phyloP scores from a whole-genome alignment of 2,113 vertebrate genomes.

The Tachuris rubrigastra region DNA sequence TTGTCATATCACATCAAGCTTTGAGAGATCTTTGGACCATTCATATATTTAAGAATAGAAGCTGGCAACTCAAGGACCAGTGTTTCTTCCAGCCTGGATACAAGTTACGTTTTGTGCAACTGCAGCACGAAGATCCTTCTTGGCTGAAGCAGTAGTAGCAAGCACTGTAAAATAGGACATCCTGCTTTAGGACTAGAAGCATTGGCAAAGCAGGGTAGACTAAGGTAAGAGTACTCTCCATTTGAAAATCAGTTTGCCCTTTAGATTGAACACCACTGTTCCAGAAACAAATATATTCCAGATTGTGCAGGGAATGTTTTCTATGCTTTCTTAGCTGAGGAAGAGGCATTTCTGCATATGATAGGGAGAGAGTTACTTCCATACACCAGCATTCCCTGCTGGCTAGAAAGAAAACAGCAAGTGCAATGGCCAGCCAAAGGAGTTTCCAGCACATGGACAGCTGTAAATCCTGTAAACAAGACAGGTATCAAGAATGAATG shows the following conservation, averaged over 20 bases:
- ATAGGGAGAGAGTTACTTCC: not conserved
- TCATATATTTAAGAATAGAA: not conserved
- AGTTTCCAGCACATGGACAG: not conserved
- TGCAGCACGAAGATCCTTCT: not conserved
- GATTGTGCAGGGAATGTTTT: not conserved
- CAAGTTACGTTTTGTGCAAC: not conserved
- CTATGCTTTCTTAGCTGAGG: not conserved
- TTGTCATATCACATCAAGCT: not conserved
- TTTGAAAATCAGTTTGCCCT: not conserved
- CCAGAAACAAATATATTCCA: slow-evolving; percentile 13
- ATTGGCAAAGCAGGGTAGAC: not conserved
- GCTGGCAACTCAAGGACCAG: not conserved
- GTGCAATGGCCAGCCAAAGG: not conserved
- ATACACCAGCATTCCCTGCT: slow-evolving; percentile 54
- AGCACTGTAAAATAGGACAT: not conserved
- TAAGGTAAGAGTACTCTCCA: not conserved
- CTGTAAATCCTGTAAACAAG: not conserved
- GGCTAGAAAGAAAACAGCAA: slow-evolving; percentile 39
- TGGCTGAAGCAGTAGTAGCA: not conserved
- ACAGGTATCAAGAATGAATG: not conserved
- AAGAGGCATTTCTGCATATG: not conserved
- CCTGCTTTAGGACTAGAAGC: not conserved
- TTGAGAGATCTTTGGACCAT: not conserved
- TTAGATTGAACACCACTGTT: not conserved
- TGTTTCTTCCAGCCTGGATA: not conserved